Evolutionary conservation across 2,113 vertebrate genomes (phyloP).

Genomic region (Periophthalmodon schlosseri): DNA sequence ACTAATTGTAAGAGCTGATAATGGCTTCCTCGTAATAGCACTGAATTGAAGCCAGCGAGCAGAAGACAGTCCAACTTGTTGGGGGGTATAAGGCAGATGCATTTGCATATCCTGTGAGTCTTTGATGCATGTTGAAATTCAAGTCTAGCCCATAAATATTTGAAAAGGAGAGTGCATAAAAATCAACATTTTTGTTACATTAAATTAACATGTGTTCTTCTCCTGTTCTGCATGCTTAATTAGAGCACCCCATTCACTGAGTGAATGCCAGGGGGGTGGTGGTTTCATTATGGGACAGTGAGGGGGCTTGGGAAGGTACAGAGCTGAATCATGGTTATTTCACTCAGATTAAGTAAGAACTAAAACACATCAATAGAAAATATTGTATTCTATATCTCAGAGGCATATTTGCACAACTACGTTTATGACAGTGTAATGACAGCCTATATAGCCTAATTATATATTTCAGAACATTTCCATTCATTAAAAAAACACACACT

Average conservation of each 20-base stretch:
- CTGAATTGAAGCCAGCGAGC: constrained; percentile 28
- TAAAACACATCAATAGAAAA: not conserved
- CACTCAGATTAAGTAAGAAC: constrained; percentile 6
- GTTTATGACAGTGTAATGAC: not conserved
- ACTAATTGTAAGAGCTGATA: constrained; percentile 41
- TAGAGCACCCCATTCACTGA: constrained; percentile 71
- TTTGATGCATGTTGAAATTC: constrained; percentile 82
- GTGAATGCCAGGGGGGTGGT: constrained; percentile 27
- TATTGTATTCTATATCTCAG: not conserved
- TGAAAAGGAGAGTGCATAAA: constrained; percentile 81
- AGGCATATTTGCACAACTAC: not conserved
- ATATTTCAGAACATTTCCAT: too few relatives aligned
- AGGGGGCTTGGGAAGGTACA: constrained; percentile 55
- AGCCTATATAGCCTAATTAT: too few relatives aligned
- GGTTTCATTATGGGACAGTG: constrained; percentile 55
- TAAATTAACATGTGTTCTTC: constrained; percentile 86
- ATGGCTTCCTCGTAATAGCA: constrained; percentile 50
- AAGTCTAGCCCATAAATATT: constrained; percentile 83
- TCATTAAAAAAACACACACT: too few relatives aligned
- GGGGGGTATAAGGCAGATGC: constrained; percentile 70
- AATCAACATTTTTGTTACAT: constrained; percentile 87
- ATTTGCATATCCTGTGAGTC: constrained; percentile 79
- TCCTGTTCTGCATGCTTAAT: constrained; percentile 81
- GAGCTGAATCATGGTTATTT: constrained; percentile 51
- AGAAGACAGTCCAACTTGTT: constrained; percentile 74